Base-by-base conservation (phyloP, 1,140 invertebrate genomes). In the Oreohelix idahoensis region DNA sequence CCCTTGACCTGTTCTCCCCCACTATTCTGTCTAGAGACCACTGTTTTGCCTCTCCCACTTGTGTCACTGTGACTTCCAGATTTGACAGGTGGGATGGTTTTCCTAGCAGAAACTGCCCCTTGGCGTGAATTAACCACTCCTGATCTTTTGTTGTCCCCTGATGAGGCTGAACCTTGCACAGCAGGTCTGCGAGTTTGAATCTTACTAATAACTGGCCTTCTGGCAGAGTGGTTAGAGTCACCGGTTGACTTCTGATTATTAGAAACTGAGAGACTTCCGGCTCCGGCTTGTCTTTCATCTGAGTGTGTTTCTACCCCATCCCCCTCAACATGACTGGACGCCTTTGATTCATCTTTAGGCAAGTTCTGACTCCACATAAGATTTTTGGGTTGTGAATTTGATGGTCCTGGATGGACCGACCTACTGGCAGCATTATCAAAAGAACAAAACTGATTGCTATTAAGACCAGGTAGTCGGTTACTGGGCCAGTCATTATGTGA, bases 161-260 rank as follows among this genome's bases (percentile, higher is more conserved):
- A 80, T 49, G 79, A 80, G 32, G 75, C 82, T 71, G 83, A 81
- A 23, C 85, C 85, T 39, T 86, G 85, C 11, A 86, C 85, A 20
- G 79, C 83, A 32, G 85, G 83, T 35, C 85, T 51, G 23, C 80
- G 85, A 39, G 51, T 49, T 36, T 80, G 49, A 42, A 42, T 70
- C 23, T 79, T 79, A n/a, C 36, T 71, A 15, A 35, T 32, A 26
- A 36, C 58, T 17, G 63, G 78, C 32, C 73, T 73, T 17, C 17
- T 38, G 13, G 80, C 80, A 36, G 80, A 75, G 20, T 63, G 45
- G 26, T 80, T 51, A 42, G 66, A 26, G 58, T 77, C 63, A 17
- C 58, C 20, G 36, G 66, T 36, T 20, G 23, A 15, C 69, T n/a
- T 36, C 79, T 29, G n/a, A 69, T 38, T n/a, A 29, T n/a, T 26